Conservation (phyloP, 2,888 invertebrate species). For the Morinoia aosen region DNA sequence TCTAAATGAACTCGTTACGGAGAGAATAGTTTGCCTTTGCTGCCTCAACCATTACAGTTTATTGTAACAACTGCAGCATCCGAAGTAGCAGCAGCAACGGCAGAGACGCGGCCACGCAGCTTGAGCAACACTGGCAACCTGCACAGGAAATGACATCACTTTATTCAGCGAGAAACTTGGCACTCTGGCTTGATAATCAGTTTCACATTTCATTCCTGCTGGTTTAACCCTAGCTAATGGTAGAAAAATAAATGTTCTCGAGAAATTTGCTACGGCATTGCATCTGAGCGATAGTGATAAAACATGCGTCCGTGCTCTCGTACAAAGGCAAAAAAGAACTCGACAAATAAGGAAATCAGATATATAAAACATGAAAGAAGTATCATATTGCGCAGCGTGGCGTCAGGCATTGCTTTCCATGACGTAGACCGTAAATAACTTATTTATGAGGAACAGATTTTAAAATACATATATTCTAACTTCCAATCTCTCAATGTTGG, state of each 20-base stretch:
- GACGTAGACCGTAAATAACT: too few relatives aligned
- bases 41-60: neutral
- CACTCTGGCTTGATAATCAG: neutral
- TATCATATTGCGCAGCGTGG: too few relatives aligned
- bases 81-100: conserved; percentile 41
- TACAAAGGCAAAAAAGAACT: too few relatives aligned
- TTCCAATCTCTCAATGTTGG: too few relatives aligned
- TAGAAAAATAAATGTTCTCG: neutral
- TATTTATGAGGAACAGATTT: too few relatives aligned
- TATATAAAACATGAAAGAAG: too few relatives aligned
- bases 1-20: neutral
- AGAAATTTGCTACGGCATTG: neutral
- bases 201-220: neutral
- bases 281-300: too few relatives aligned
- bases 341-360: too few relatives aligned
- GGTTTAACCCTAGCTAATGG: too few relatives aligned
- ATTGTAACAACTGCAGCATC: conserved; percentile 1
- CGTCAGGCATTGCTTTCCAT: too few relatives aligned
- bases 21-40: neutral
- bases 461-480: too few relatives aligned
- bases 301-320: too few relatives aligned
- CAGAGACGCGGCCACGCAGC: neutral
- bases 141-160: neutral
- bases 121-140: conserved; percentile 36
- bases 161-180: neutral